Evolutionary conservation across 2,113 vertebrate genomes (phyloP), one percentile per base, ranked within the genome.

Genomic region (Nanorana parkeri): DNA sequence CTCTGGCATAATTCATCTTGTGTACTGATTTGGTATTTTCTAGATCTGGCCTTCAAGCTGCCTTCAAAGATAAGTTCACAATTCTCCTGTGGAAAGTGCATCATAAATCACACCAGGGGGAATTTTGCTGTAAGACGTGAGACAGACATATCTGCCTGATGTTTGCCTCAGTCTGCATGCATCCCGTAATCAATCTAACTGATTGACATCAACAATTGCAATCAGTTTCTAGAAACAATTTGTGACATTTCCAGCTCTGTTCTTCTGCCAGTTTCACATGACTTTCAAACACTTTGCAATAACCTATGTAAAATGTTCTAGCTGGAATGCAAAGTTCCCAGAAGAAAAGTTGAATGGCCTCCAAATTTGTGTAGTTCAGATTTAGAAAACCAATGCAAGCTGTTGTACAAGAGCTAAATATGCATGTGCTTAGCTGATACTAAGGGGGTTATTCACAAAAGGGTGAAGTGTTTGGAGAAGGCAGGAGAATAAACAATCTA

Each of bases 71-170:
- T 17, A 17, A 78, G 68, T 84, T 87, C 55, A 78, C 51, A 82
- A 82, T 83, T 88, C 84, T 87, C 84, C 74, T 52, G 75, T 68
- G 54, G 47, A 51, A 36, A 47, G 71, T 84, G 86, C 87, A 82
- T 82, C 60, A 88, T 86, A 86, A 87, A 84, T 86, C 89, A 88
- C 71, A 88, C 87, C 86, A 89, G 58, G 87, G 85, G 81, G 87
- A 74, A 86, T 83, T 89, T 88, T 88, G 85, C 85, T 85, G 71
- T 61, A 84, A 86, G 83, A 23, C 66, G 85, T 84, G 80, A 81
- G 82, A 87, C 78, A 85, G 86, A 79, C 83, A 80, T 81, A 81
- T 75, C 75, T 84, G 68, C 76, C 82, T 85, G 85, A 87, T 81
- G 58, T 64, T n/a, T 69, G 82, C 86, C 85, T 89, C 80, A 84